Conservation (phyloP, 37 sponge, comb jelly and placozoan species). For the Beroe forskalii region DNA sequence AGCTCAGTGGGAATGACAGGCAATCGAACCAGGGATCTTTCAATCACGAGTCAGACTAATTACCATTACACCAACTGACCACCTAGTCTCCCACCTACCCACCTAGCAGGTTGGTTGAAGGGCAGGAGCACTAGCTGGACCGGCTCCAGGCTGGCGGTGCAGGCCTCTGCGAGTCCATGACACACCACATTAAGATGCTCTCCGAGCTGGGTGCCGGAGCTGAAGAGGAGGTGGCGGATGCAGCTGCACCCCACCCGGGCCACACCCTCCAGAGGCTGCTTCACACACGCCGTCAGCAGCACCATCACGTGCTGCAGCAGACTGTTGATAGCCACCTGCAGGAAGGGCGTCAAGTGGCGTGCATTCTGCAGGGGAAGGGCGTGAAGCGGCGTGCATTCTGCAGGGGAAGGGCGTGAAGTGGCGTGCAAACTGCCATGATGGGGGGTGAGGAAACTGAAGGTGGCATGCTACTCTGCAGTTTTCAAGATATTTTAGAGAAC, state of each 20-base stretch:
- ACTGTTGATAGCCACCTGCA: conserved; percentile 64
- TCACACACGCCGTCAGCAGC: conserved; percentile 31
- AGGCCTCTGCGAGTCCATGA: conserved; percentile 15
- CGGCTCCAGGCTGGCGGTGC: conserved; percentile 19
- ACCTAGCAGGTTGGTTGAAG: conserved; percentile 49
- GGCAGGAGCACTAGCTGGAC: conserved; percentile 36
- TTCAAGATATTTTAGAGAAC: no score
- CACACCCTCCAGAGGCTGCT: conserved; percentile 57
- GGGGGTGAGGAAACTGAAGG: no score
- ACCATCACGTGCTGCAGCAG: conserved; percentile 61
- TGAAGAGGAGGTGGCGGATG: conserved; percentile 55
- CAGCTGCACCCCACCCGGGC: conserved; percentile 63
- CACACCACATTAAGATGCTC: conserved; percentile 63
- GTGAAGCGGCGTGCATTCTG: no score
- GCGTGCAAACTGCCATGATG: no score
- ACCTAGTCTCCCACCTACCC: not conserved
- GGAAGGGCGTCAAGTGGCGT: no score
- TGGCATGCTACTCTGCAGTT: no score
- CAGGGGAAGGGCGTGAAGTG: no score
- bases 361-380: no score
- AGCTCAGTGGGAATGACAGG: no score
- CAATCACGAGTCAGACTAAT: no score
- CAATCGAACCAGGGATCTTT: no score
- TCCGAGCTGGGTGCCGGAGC: conserved; percentile 18
- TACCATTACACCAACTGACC: no score